Base-by-base conservation (phyloP, 2,113 vertebrate genomes). In the Anolis sagrei region DNA sequence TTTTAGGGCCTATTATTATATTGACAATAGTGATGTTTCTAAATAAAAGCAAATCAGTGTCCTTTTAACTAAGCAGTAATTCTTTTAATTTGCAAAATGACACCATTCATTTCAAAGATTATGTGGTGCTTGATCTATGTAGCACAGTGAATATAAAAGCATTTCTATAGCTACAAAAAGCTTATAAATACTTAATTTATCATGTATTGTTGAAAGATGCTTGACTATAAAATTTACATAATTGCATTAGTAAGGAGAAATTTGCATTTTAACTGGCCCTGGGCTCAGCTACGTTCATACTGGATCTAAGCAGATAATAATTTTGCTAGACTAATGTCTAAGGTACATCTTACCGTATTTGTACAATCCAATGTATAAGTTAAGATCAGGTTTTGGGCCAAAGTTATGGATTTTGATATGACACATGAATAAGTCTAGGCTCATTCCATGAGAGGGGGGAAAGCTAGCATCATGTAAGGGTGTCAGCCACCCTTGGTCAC, bases 191-290 rank as follows among this genome's bases (percentile, higher is more conserved):
- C 74, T 76, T n/a, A 51, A 70, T 10, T 27, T 32, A 78, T 73
- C 64, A 5, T 79, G 29, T 1, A 0, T 86, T 83, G 11, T 88
- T 58, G 87, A 49, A 73, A 85, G 32, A 16, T 16, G 61, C 88
- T 80, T 89, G 79, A 86, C 70, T 87, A 77, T 68, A 44, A 7
- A 81, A 70, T 16, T 79, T 32, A 64, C 58, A 80, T 49, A 88
- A 84, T 1, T 39, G 14, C 85, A 82, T 69, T 86, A 70, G 74
- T 32, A 3, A 84, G 86, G 85, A 81, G n/a, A 82, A 82, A 8
- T 80, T 85, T 81, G 3, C 51, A 81, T 92, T 92, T 81, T 4
- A 48, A 86, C 70, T n/a, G 76, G 9, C n/a, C 82, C 88, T 87
- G 36, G 70, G 8, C 82, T 66, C 85, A 72, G 51, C 2, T 66